Evolutionary conservation across 2,113 vertebrate species (phyloP), one percentile per base, ranked within the genome.

Genomic region (Rana temporaria): DNA sequence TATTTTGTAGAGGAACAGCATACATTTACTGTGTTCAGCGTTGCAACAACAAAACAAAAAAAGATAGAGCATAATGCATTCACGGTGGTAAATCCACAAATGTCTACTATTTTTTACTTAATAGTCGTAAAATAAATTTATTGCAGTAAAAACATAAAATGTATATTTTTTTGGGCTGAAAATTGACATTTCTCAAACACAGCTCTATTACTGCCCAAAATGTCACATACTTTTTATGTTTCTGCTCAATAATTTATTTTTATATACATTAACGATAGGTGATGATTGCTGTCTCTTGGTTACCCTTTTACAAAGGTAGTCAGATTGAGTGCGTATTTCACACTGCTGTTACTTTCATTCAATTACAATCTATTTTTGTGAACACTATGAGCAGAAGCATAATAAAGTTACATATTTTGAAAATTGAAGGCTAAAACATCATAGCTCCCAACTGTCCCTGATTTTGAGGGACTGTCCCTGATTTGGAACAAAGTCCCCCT

Each of bases 21-120:
- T 6, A 14, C n/a, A 79, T 68, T 79, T 68, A 79, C 65, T 68
- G 42, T 79, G n/a, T 16, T 2, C 12, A 34, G 55, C 15, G 34
- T 32, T 32, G n/a, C 55, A 74, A 42, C 30, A 38, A 32, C 3
- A 74, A 74, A 60, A 74, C 26, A 34, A 24, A 48, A 2, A 70
- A 12, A 52, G 12, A 20, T n/a, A 20, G 19, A 42, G 34, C 38
- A 75, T 22, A 42, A 60, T 74, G 15, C 18, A 8, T n/a, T 32
- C 55, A 34, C 2, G 12, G 19, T 9, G 56, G n/a, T 74, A 18
- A 16, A 24, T 60, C 2, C 32, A 38, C 56, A 26, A 75, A 75
- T 20, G 56, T 75, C 72, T 14, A 22, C n/a, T 4, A 6, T 53
- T 60, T 42, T 60, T 74, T 75, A 42, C 9, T 60, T 34, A 62